A percentile compares a stretch with the other conserved stretches of the same genome.
phyloP scores from a whole-genome alignment of 1,140 invertebrate species.

The Ptiloglossa arizonensis region DNA sequence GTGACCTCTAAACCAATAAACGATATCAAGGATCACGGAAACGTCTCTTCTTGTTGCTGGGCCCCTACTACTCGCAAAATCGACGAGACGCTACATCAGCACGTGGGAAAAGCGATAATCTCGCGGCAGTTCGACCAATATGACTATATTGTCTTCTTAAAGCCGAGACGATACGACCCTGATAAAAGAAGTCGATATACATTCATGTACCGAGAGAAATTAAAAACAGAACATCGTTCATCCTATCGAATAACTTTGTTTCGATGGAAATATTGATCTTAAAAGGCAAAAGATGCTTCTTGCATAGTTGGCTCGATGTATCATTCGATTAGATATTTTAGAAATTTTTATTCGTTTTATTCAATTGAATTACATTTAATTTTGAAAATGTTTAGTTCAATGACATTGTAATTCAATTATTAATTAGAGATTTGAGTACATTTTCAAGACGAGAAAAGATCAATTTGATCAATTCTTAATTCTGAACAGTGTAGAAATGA shows the following conservation, averaged over 20 bases:
- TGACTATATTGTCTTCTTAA: background rate
- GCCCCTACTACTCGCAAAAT: background rate
- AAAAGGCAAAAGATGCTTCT: no score
- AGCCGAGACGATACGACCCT: background rate
- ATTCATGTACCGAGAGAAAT: background rate
- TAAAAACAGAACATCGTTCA: background rate
- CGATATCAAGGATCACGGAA: constrained; percentile 9
- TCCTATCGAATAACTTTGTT: background rate
- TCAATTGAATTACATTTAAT: no score
- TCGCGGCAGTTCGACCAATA: background rate
- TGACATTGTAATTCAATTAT: no score
- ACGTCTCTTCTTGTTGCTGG: background rate
- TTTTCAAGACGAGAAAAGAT: no score
- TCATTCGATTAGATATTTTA: no score
- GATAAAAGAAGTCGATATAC: background rate
- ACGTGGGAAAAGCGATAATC: constrained; percentile 2
- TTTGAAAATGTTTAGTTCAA: no score
- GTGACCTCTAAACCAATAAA: background rate
- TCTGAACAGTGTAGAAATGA: no score
- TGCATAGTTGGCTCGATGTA: no score
- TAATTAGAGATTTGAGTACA: no score
- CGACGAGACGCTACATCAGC: constrained; percentile 22
- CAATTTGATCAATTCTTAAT: no score
- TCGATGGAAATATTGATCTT: no score
- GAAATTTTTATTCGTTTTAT: no score